Evolutionary conservation across 1,140 invertebrate species (phyloP), one percentile per base, ranked within the genome.

Genomic region (Orius insidiosus): DNA sequence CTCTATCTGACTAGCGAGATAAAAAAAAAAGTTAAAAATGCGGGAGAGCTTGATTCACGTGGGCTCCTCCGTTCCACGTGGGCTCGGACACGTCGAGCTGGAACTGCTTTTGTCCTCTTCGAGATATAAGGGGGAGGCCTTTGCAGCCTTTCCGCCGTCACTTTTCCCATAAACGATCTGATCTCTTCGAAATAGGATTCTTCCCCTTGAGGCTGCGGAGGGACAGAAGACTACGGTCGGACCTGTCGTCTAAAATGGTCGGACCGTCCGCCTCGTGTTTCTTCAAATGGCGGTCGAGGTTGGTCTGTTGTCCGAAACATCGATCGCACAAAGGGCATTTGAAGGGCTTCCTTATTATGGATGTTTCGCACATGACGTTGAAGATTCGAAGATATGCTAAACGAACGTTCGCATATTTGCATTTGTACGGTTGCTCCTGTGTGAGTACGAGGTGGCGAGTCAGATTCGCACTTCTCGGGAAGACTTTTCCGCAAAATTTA

Each of bases 361-460:
- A 99, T 99, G 63, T 99, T 99, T 30, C 96, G 71, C 13, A 99
- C 94, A 66, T 99, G 96, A 42, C 96, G 75, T 64, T 99, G 96
- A 19, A 99, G 70, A 59, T 99, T 99, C 39, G 90, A 96, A 1
- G 92, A 94, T 63, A 99, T 98, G 58, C 88, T 94, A 67, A 98
- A 98, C 31, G 89, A 95, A 47, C 95, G 71, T 62, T 98, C 94
- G 68, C 95, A 99, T 94, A 96, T 60, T 93, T 87, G 67, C 95
- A 98, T 61, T 90, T 88, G 70, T 97, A 97, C 0, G 92, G 92
- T 61, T 97, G 87, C 59, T 98, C 95, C 95, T 0, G 95, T 98
- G 63, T 98, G 95, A 1, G 95, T 98, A 50, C 95, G 74, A 53
- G 66, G 62, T 98, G 95, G 40, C 95, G 70, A 7, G 94, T 98